phyloP scores from a whole-genome alignment of 2,113 vertebrate genomes.

The Dasypus novemcinctus region DNA sequence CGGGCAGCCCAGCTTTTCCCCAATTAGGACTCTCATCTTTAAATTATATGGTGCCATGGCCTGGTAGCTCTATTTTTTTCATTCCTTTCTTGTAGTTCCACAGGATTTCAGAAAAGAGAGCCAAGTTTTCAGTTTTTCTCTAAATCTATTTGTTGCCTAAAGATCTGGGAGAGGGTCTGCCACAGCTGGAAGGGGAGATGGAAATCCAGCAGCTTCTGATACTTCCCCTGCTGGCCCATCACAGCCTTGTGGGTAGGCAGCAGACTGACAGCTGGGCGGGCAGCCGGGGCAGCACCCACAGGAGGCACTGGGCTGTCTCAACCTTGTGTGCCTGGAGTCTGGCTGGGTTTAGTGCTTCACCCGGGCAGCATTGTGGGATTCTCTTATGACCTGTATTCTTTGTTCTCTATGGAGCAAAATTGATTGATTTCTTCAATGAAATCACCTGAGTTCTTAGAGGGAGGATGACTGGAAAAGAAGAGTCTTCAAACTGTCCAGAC shows the following conservation, averaged over 20 bases:
- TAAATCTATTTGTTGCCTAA: background rate
- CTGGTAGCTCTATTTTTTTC: background rate
- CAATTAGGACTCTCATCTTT: background rate
- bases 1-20: background rate
- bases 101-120: constrained; percentile 34
- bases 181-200: background rate
- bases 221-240: background rate
- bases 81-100: background rate
- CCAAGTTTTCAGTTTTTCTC: constrained; percentile 40
- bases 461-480: no score
- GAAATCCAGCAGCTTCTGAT: background rate
- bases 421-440: background rate
- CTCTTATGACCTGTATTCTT: background rate
- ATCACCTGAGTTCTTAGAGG: background rate
- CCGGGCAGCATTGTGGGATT: no score
- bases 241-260: background rate
- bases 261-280: background rate
- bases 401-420: background rate
- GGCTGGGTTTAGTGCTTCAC: background rate
- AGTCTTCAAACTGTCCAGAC: background rate
- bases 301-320: background rate
- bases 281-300: background rate
- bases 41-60: background rate
- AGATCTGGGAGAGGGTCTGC: background rate
- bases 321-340: background rate